A percentile compares a stretch with the other conserved stretches of the same genome.
phyloP scores from a whole-genome alignment of 2,113 vertebrate species.

The Poeciliopsis turrubarensis region DNA sequence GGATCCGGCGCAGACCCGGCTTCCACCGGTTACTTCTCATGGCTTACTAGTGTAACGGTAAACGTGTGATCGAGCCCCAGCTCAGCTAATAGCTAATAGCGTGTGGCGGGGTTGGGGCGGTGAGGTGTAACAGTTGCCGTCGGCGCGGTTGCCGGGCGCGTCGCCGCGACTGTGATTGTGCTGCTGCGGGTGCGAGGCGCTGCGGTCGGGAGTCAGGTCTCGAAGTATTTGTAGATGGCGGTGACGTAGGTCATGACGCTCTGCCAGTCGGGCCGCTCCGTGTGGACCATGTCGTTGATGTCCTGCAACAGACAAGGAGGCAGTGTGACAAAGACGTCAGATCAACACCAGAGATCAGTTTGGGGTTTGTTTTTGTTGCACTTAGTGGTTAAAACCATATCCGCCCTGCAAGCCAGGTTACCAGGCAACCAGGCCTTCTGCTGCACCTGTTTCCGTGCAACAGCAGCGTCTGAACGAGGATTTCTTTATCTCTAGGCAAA shows the following conservation, averaged over 20 bases:
- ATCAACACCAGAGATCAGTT: background rate
- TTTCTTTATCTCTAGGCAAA: background rate
- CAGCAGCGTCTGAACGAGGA: background rate
- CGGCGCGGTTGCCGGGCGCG: slow-evolving; percentile 27
- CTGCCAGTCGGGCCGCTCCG: slow-evolving; percentile 95
- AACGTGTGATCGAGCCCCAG: slow-evolving; percentile 28
- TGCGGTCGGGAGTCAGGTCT: slow-evolving; percentile 89
- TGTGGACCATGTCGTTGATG: slow-evolving; percentile 95
- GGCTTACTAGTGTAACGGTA: slow-evolving; percentile 34
- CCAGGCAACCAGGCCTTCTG: background rate
- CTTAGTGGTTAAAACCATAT: background rate
- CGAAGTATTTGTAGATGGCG: slow-evolving; percentile 98
- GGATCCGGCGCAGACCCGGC: slow-evolving; percentile 10
- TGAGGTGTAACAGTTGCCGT: slow-evolving; percentile 51
- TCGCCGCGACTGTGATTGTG: slow-evolving; percentile 37
- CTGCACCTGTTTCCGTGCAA: background rate
- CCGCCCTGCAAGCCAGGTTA: background rate
- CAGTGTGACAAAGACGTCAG: background rate
- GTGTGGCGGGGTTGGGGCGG: background rate
- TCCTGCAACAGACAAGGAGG: slow-evolving; percentile 77
- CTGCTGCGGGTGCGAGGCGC: slow-evolving; percentile 25
- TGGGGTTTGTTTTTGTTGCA: background rate
- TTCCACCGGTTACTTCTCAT: slow-evolving; percentile 1
- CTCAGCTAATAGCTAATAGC: too few species aligned
- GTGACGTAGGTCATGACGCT: slow-evolving; percentile 97